Conservation (phyloP, 2,113 vertebrate genomes). For the Hystrix cristata region DNA sequence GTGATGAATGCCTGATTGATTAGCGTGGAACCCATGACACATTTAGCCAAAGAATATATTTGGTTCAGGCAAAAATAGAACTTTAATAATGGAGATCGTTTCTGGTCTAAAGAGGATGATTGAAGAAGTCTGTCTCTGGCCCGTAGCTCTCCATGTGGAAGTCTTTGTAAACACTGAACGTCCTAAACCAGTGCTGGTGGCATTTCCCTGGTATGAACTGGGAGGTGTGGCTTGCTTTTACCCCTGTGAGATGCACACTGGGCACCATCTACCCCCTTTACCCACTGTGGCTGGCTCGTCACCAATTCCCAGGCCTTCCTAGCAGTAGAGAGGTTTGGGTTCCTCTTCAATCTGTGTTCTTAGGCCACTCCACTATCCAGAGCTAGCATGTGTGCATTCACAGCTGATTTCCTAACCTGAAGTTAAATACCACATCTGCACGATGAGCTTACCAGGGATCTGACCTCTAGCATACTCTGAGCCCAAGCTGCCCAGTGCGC, state of each 20-base stretch:
- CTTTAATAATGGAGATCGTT: background rate
- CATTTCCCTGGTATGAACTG: background rate
- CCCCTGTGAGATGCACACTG: background rate
- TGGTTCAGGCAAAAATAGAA: constrained; percentile 68
- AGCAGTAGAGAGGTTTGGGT: background rate
- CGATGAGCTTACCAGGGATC: constrained; percentile 10
- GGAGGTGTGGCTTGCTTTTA: background rate
- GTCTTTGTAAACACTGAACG: background rate
- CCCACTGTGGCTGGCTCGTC: background rate
- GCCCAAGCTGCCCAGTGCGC: constrained; percentile 24
- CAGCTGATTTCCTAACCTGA: constrained; percentile 19
- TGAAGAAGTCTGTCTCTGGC: background rate
- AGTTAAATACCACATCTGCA: constrained; percentile 4
- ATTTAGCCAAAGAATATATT: constrained; percentile 73
- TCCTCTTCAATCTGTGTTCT: background rate
- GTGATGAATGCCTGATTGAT: background rate
- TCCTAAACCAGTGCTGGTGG: background rate
- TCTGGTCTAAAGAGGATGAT: background rate
- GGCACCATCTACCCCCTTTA: background rate
- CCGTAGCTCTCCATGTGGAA: background rate
- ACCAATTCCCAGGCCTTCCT: background rate
- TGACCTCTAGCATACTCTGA: constrained; percentile 51
- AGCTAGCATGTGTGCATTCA: constrained; percentile 18
- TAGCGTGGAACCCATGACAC: constrained; percentile 34
- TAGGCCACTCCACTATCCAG: constrained; percentile 33